phyloP scores from a whole-genome alignment of 2,797 vertebrate genomes.

The Hippocampus kuda region DNA sequence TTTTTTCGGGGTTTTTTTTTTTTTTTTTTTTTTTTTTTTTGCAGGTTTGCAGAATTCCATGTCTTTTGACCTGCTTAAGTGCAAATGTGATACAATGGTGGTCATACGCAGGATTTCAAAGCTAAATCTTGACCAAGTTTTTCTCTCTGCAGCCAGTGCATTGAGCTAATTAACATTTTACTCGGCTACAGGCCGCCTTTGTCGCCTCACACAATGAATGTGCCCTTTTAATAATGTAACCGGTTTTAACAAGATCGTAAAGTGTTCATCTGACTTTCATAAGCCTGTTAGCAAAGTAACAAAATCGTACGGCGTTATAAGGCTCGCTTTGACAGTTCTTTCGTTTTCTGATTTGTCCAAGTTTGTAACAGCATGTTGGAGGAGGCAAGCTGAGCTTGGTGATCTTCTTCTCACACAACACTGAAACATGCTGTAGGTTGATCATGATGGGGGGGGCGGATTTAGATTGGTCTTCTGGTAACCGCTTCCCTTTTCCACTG shows the following conservation, averaged over 20 bases:
- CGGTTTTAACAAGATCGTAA: constrained; percentile 73
- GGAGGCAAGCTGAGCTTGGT: constrained; percentile 17
- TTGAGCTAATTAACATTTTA: constrained; percentile 65
- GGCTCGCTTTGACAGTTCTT: constrained; percentile 35
- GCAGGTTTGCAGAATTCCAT: constrained; percentile 40
- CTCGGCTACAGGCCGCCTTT: constrained; percentile 49
- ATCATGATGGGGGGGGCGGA: constrained; percentile 33
- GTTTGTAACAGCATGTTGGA: constrained; percentile 28
- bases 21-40: constrained; percentile 55
- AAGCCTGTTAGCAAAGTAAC: constrained; percentile 64
- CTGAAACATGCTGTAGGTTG: constrained; percentile 28
- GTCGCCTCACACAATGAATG: constrained; percentile 58
- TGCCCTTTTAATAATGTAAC: constrained; percentile 74
- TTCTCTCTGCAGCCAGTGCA: constrained; percentile 43
- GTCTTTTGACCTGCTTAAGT: constrained; percentile 45
- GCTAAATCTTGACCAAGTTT: constrained; percentile 58
- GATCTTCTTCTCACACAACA: constrained; percentile 29
- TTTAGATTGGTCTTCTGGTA: constrained; percentile 54
- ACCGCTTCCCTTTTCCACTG: constrained; percentile 50
- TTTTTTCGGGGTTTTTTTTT: no score
- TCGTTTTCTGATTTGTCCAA: constrained; percentile 18
- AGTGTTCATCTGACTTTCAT: constrained; percentile 71
- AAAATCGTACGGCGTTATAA: constrained; percentile 43
- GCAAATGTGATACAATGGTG: constrained; percentile 34
- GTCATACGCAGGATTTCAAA: constrained; percentile 44